phyloP scores from a whole-genome alignment of 2,888 invertebrate species.

The Epinotia bilunana region DNA sequence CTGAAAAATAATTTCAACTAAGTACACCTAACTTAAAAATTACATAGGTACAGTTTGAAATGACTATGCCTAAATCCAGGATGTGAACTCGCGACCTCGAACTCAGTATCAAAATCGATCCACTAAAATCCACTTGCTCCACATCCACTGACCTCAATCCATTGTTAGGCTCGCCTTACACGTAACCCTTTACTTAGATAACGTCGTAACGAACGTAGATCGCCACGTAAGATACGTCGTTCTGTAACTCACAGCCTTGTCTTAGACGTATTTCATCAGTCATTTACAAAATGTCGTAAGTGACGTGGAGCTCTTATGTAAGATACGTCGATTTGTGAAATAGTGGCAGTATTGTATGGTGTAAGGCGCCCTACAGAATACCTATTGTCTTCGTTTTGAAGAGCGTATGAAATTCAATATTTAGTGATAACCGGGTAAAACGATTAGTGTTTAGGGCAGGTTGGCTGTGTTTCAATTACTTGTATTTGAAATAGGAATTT shows the following conservation, averaged over 20 bases:
- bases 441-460: not conserved
- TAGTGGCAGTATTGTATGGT: conserved; percentile 1
- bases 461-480: too few species aligned
- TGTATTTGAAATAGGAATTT: too few species aligned
- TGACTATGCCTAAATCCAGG: not conserved
- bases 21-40: not conserved
- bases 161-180: conserved; percentile 22
- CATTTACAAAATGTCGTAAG: not conserved
- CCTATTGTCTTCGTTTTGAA: conserved; percentile 24
- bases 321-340: not conserved
- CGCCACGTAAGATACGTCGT: not conserved
- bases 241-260: not conserved
- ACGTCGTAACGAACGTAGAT: not conserved
- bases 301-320: too few species aligned
- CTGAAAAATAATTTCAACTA: too few species aligned
- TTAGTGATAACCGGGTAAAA: conserved; percentile 7
- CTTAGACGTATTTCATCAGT: not conserved
- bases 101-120: conserved; percentile 26
- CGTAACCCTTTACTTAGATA: not conserved
- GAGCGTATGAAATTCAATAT: conserved; percentile 31
- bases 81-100: conserved; percentile 30
- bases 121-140: conserved; percentile 29
- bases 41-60: not conserved
- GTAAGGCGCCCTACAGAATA: conserved; percentile 18
- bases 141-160: conserved; percentile 22